Percentiles rank a stretch among this genome's conserved stretches.
Evolutionary conservation across 2,113 vertebrate genomes (phyloP).

Genomic region (Vidua chalybeata): DNA sequence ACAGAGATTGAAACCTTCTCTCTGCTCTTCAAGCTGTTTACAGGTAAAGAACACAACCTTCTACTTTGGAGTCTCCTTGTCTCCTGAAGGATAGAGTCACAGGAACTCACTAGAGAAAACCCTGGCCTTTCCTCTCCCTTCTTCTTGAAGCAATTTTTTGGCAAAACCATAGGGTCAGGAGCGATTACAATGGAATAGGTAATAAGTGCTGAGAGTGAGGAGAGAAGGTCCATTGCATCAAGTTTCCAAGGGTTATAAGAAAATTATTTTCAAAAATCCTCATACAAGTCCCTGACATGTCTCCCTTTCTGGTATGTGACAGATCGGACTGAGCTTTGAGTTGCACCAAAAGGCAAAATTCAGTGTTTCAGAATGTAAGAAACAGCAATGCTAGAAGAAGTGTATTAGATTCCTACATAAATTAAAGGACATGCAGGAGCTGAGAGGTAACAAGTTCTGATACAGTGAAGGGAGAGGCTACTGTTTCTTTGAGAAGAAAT

Average conservation of each 20-base stretch:
- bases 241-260: neutral
- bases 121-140: neutral
- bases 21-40: neutral
- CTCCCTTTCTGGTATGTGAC: neutral
- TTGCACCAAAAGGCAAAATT: neutral
- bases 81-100: neutral
- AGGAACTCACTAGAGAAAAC: neutral
- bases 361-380: neutral
- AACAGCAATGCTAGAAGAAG: neutral
- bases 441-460: neutral
- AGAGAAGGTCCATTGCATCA: neutral
- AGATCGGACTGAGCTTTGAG: neutral
- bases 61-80: neutral
- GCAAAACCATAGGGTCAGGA: neutral
- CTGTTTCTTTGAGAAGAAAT: neutral
- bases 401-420: neutral
- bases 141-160: neutral
- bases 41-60: neutral
- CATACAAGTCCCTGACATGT: neutral
- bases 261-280: neutral
- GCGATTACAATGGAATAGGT: neutral
- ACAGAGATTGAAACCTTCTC: neutral
- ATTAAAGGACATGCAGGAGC: neutral
- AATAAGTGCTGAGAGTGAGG: fast-evolving
- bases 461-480: neutral